Conservation (phyloP, 2,888 invertebrate genomes). For the Nematopogon swammerdamellus region DNA sequence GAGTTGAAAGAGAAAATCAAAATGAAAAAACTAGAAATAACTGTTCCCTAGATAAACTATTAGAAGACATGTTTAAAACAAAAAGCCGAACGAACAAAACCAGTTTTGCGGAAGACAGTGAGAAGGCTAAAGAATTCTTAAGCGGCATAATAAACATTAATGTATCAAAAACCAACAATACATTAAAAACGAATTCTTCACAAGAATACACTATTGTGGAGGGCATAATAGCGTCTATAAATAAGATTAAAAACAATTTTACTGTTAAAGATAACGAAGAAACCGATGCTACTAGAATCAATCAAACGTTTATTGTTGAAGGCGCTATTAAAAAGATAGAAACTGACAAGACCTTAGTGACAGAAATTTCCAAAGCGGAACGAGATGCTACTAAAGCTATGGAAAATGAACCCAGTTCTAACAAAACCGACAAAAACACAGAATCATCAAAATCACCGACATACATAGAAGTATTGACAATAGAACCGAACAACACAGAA, state of each 20-base stretch:
- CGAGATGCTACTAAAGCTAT: too few relatives aligned
- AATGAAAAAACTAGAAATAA: slow-evolving; percentile 13
- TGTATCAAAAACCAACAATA: slow-evolving; percentile 17
- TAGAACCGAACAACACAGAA: slow-evolving; percentile 36
- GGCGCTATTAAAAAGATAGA: slow-evolving; percentile 19
- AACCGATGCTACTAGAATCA: slow-evolving; percentile 20
- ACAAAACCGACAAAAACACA: slow-evolving; percentile 6
- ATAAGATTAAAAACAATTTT: slow-evolving; percentile 38
- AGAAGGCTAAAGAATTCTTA: slow-evolving; percentile 55
- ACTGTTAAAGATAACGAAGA: slow-evolving; percentile 19
- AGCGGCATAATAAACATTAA: slow-evolving; percentile 54
- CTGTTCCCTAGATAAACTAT: slow-evolving; percentile 40
- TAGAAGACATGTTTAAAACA: slow-evolving; percentile 45
- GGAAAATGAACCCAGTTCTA: slow-evolving; percentile 15
- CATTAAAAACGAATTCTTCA: slow-evolving; percentile 18
- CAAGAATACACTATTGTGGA: slow-evolving; percentile 37
- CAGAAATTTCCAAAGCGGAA: too few relatives aligned
- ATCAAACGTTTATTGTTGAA: slow-evolving; percentile 43
- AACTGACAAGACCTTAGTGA: too few relatives aligned
- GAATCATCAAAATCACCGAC: slow-evolving; percentile 10
- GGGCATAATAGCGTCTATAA: slow-evolving; percentile 42
- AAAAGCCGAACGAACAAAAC: slow-evolving; percentile 20
- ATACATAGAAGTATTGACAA: slow-evolving; percentile 39
- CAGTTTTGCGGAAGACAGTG: slow-evolving; percentile 23
- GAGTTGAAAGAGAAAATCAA: background rate